Percentiles rank a stretch among this genome's conserved stretches.
These are phyloP conservation scores for Druon quercuslanigerum DNA, from an alignment of 1,140 invertebrate species.

Conservation along the genomic window DNA sequence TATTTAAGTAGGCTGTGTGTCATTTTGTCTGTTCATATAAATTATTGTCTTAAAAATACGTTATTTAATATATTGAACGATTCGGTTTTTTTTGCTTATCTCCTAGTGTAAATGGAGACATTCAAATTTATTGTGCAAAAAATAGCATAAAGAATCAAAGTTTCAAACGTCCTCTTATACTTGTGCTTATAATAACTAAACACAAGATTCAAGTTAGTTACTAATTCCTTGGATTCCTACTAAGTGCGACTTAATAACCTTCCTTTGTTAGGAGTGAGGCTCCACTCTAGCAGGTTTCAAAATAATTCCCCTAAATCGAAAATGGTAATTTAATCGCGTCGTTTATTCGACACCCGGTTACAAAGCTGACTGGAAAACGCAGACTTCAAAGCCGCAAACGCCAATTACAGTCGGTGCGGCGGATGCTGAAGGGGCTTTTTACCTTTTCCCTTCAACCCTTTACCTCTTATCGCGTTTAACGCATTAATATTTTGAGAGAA, in stretches of 20 bases:
- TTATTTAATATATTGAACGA: no score
- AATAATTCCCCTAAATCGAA: constrained; percentile 54
- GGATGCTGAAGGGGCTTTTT: constrained; percentile 14
- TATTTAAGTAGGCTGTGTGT: no score
- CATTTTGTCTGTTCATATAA: no score
- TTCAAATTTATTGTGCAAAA: no score
- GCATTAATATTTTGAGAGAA: constrained; percentile 53
- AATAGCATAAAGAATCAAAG: no score
- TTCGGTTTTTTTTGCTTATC: no score
- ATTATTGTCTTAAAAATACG: no score
- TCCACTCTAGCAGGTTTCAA: not conserved
- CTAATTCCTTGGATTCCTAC: not conserved
- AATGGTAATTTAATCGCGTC: constrained; percentile 59
- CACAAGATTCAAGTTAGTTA: no score
- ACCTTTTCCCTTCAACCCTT: constrained; percentile 43
- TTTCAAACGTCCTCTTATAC: no score
- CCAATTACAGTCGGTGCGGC: constrained; percentile 59
- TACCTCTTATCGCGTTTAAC: constrained; percentile 50
- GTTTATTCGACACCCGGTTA: constrained; percentile 59
- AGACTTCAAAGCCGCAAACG: constrained; percentile 61
- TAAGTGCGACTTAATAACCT: constrained; percentile 8
- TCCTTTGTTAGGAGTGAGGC: not conserved
- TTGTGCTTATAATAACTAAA: no score
- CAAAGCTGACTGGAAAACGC: constrained; percentile 51
- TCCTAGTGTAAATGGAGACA: no score